A percentile compares a stretch with the other conserved stretches of the same genome.
Conservation (phyloP, 1,140 invertebrate genomes). For the Venturia canescens region DNA sequence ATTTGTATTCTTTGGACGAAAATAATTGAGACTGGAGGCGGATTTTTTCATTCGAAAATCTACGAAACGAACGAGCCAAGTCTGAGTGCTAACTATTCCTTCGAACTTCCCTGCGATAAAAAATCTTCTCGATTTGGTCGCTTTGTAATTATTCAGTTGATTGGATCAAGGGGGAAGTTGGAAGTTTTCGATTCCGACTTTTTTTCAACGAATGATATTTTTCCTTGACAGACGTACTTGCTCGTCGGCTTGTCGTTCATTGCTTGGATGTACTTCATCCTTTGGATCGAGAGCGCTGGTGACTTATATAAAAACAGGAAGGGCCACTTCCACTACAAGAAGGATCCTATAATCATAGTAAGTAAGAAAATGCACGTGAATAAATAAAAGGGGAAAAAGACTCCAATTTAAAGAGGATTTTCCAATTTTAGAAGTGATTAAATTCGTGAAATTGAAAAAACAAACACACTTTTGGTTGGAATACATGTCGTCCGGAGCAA, state of each 20-base stretch:
- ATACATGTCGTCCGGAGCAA: no score
- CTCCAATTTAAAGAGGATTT: no score
- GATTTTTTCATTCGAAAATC: no score
- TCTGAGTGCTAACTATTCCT: not conserved
- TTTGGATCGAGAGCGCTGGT: slow-evolving; percentile 83
- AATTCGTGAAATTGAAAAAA: no score
- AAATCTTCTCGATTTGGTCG: no score
- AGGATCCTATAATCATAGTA: slow-evolving; percentile 77
- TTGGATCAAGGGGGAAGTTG: no score
- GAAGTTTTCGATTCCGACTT: no score
- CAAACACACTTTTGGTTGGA: no score
- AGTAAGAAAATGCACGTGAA: slow-evolving; percentile 62
- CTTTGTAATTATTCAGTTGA: no score
- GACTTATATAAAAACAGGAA: slow-evolving; percentile 72
- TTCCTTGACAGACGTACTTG: slow-evolving; percentile 81
- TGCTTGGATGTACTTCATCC: slow-evolving; percentile 80
- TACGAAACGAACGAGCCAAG: not conserved
- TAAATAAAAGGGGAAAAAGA: not conserved
- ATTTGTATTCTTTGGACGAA: slow-evolving; percentile 40
- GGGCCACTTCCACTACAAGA: slow-evolving; percentile 76
- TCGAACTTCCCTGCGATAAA: no score
- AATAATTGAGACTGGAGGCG: slow-evolving; percentile 11
- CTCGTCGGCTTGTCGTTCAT: slow-evolving; percentile 77
- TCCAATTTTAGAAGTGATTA: no score
- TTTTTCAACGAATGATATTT: not conserved